A percentile compares a stretch with the other conserved stretches of the same genome.
Conservation (phyloP, 2,888 invertebrate genomes). For the Cataglyphis cursor region DNA sequence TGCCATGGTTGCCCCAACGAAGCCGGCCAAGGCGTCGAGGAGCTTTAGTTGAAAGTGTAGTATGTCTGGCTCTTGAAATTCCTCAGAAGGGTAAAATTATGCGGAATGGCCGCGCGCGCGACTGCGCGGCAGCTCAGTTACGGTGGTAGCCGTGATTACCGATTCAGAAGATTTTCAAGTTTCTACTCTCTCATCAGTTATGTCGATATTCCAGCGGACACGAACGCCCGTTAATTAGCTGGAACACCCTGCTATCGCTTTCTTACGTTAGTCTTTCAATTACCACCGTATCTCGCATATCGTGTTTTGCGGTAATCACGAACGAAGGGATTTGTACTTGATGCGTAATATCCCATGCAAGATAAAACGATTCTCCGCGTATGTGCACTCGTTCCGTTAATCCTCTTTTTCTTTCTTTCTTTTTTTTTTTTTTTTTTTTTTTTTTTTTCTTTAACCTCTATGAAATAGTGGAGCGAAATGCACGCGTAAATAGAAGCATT, state of each 20-base stretch:
- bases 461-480: slow-evolving; percentile 14
- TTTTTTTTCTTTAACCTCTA: slow-evolving; percentile 49
- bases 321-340: slow-evolving; percentile 58
- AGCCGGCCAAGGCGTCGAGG: slow-evolving; percentile 48
- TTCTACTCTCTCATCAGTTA: slow-evolving; percentile 50
- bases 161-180: slow-evolving; percentile 57
- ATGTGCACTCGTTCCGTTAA: slow-evolving; percentile 60
- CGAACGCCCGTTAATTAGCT: slow-evolving; percentile 71
- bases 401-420: slow-evolving; percentile 53
- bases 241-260: slow-evolving; percentile 59
- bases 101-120: slow-evolving; percentile 60
- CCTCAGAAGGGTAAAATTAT: slow-evolving; percentile 67
- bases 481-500: slow-evolving; percentile 49
- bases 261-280: slow-evolving; percentile 68
- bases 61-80: slow-evolving; percentile 66
- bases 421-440: slow-evolving; percentile 16
- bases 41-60: slow-evolving; percentile 61
- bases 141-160: slow-evolving; percentile 52
- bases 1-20: slow-evolving; percentile 69
- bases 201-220: slow-evolving; percentile 47
- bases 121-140: slow-evolving; percentile 50
- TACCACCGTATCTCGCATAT: slow-evolving; percentile 61
- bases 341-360: slow-evolving; percentile 55
- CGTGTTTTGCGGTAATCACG: slow-evolving; percentile 61
- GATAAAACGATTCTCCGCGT: slow-evolving; percentile 36